Conservation (phyloP, 2,797 vertebrate genomes). For the Loriculus beryllinus region DNA sequence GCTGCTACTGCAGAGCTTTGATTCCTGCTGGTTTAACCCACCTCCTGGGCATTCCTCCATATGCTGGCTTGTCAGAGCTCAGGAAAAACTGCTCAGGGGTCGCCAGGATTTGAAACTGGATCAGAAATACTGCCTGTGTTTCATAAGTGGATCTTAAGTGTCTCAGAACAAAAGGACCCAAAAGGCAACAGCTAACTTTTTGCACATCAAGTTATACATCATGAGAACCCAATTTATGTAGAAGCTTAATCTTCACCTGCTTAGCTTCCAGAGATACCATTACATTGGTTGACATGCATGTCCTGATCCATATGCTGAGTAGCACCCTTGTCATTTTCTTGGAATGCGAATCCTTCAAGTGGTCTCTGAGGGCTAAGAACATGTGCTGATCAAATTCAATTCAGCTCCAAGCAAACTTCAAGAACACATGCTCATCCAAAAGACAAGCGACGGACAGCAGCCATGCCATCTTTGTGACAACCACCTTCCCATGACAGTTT, state of each 20-base stretch:
- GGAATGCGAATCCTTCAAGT: neutral
- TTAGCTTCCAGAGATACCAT: neutral
- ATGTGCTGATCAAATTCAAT: neutral
- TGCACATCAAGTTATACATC: neutral
- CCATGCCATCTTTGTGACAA: rapidly evolving
- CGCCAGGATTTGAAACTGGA: neutral
- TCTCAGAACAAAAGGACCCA: neutral
- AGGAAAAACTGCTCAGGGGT: neutral
- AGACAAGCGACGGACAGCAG: neutral
- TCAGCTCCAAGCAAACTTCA: neutral
- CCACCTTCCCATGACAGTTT: neutral
- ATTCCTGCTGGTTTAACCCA: neutral
- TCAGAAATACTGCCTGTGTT: neutral
- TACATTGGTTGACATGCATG: neutral
- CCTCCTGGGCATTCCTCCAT: neutral
- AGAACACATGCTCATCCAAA: neutral
- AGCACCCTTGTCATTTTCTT: neutral
- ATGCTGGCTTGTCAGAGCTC: neutral
- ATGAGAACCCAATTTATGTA: neutral
- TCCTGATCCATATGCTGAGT: neutral
- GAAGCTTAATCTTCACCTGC: neutral
- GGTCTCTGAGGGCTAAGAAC: neutral
- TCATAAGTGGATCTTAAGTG: neutral
- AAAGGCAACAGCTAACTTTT: neutral
- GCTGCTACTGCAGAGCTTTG: neutral